phyloP scores from a whole-genome alignment of 2,888 invertebrate genomes.

The Apodemia duryi region DNA sequence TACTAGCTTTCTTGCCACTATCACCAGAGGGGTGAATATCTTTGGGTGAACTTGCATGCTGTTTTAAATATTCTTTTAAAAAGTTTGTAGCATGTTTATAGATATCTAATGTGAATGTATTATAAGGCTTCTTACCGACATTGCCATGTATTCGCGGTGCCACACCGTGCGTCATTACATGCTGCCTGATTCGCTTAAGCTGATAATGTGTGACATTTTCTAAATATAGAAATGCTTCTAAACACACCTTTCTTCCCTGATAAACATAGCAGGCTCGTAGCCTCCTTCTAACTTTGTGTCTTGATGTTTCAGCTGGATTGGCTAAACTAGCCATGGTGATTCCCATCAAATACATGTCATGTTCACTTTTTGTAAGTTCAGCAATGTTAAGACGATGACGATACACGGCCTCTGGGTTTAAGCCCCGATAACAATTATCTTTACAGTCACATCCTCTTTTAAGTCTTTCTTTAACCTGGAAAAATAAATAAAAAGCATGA shows the following conservation, averaged over 20 bases:
- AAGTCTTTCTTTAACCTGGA: conserved; percentile 84
- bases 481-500: conserved; percentile 27
- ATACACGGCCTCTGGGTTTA: conserved; percentile 87
- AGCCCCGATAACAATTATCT: conserved; percentile 86
- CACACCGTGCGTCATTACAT: conserved; percentile 88
- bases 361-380: conserved; percentile 88
- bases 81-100: conserved; percentile 89
- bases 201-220: conserved; percentile 90
- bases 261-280: conserved; percentile 87
- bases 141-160: conserved; percentile 89
- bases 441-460: conserved; percentile 87
- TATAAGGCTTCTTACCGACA: conserved; percentile 88
- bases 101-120: conserved; percentile 87
- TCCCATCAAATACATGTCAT: conserved; percentile 92
- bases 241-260: conserved; percentile 86
- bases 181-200: conserved; percentile 86
- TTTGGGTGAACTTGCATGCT: conserved; percentile 80
- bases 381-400: conserved; percentile 88
- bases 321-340: conserved; percentile 89
- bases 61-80: conserved; percentile 84
- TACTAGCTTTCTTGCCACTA: conserved; percentile 69
- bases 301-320: conserved; percentile 84
- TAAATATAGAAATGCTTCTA: conserved; percentile 88
- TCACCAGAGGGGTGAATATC: conserved; percentile 68
- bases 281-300: conserved; percentile 85